Percentiles rank a stretch among this genome's conserved stretches.
These are phyloP conservation scores for Ornithoptera priamus DNA, from an alignment of 2,888 invertebrate genomes.

Conservation along the genomic window DNA sequence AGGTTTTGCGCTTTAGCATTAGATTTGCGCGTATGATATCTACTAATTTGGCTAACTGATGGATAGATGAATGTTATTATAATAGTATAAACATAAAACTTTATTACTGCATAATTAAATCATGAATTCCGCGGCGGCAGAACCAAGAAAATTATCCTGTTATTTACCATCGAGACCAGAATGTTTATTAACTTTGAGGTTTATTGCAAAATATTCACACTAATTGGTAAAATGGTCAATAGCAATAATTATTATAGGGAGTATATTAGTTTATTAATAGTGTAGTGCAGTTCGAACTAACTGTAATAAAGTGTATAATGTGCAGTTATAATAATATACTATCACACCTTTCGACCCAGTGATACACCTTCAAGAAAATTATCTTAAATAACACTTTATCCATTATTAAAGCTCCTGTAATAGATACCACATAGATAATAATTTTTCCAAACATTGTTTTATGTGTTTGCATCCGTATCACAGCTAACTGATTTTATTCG, in stretches of 20 bases:
- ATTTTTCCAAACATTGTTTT: too few species aligned
- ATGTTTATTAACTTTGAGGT: slow-evolving; percentile 10
- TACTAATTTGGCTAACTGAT: background rate
- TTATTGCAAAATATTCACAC: background rate
- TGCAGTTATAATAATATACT: background rate
- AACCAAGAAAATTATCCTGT: slow-evolving; percentile 8
- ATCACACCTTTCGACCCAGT: too few species aligned
- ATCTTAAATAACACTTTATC: too few species aligned
- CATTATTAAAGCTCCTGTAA: too few species aligned
- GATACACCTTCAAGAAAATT: background rate
- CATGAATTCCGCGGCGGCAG: slow-evolving; percentile 10
- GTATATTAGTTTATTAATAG: background rate
- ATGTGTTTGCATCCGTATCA: too few species aligned
- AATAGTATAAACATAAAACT: background rate
- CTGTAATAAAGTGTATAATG: background rate
- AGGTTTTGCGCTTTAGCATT: too few species aligned
- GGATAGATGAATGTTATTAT: background rate
- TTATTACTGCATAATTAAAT: slow-evolving; percentile 1
- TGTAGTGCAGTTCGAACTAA: background rate
- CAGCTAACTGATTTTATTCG: too few species aligned
- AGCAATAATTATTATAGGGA: background rate
- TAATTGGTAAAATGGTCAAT: background rate
- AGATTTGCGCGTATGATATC: too few species aligned
- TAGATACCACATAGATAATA: too few species aligned
- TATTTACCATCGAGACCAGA: slow-evolving; percentile 1